A percentile compares a stretch with the other conserved stretches of the same genome.
Conservation (phyloP, 2,888 invertebrate species). For the Drosophila percnosoma region DNA sequence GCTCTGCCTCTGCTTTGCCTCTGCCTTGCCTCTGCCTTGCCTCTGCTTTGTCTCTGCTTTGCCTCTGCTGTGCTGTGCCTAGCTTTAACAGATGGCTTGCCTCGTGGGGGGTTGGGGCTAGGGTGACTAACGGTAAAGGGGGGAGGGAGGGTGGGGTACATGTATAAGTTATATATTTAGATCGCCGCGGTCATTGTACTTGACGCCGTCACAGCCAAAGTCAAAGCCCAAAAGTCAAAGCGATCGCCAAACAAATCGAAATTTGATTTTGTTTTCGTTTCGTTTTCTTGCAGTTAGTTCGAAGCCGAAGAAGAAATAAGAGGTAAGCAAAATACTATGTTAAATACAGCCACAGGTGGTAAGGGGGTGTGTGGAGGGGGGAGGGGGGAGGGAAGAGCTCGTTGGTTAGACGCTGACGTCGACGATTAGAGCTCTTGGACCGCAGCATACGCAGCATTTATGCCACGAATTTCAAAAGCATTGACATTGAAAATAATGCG, state of each 20-base stretch:
- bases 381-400: not conserved
- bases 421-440: slow-evolving; percentile 9
- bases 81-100: not conserved
- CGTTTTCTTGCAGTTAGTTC: slow-evolving; percentile 47
- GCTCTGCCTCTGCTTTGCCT: not conserved
- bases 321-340: slow-evolving; percentile 35
- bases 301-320: slow-evolving; percentile 4
- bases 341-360: not conserved
- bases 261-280: slow-evolving; percentile 59
- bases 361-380: too few species aligned
- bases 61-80: not conserved
- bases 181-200: slow-evolving; percentile 69
- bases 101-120: not conserved
- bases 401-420: slow-evolving; percentile 19
- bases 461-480: slow-evolving; percentile 72
- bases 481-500: slow-evolving; percentile 77
- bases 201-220: slow-evolving; percentile 33
- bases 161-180: slow-evolving; percentile 8
- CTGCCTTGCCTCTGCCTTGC: not conserved
- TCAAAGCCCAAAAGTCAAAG: slow-evolving; percentile 31
- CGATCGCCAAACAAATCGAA: slow-evolving; percentile 34
- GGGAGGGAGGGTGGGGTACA: not conserved
- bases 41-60: not conserved
- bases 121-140: not conserved
- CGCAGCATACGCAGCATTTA: slow-evolving; percentile 47